Evolutionary conservation across 1,140 invertebrate species (phyloP).

Genomic region (Papilio polyxenes): DNA sequence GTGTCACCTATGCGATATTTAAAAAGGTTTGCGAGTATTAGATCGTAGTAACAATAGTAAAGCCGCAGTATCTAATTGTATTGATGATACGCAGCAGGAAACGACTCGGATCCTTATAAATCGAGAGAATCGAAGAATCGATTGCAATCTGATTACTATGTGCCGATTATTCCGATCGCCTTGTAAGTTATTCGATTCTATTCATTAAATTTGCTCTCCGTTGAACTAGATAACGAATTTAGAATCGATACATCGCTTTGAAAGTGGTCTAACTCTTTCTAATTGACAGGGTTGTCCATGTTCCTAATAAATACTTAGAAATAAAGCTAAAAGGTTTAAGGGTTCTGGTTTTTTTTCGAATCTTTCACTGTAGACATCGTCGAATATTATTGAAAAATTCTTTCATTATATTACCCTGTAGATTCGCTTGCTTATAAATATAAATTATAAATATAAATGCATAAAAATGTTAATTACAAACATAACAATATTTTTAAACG

Average conservation of each 20-base stretch:
- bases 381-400: too few relatives aligned
- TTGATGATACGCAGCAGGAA: slow-evolving; percentile 62
- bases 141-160: slow-evolving; percentile 75
- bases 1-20: too few relatives aligned
- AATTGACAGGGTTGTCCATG: slow-evolving; percentile 59
- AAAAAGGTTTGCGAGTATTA: too few relatives aligned
- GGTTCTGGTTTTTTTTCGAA: too few relatives aligned
- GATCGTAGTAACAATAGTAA: slow-evolving; percentile 48
- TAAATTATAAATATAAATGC: too few relatives aligned
- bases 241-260: slow-evolving; percentile 69
- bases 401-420: too few relatives aligned
- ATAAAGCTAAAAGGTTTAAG: too few relatives aligned
- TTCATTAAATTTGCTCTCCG: slow-evolving; percentile 70
- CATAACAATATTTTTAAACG: too few relatives aligned
- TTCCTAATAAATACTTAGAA: background rate
- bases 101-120: slow-evolving; percentile 74
- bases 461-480: too few relatives aligned
- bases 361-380: too few relatives aligned
- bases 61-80: slow-evolving; percentile 56
- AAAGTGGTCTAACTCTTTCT: slow-evolving; percentile 57
- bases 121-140: slow-evolving; percentile 69
- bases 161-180: slow-evolving; percentile 76
- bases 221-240: slow-evolving; percentile 70
- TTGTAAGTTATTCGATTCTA: slow-evolving; percentile 75
- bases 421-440: too few relatives aligned